These are phyloP conservation scores for Protomyctophum bolini DNA, from an alignment of 2,113 vertebrate genomes.

Conservation along the genomic window DNA sequence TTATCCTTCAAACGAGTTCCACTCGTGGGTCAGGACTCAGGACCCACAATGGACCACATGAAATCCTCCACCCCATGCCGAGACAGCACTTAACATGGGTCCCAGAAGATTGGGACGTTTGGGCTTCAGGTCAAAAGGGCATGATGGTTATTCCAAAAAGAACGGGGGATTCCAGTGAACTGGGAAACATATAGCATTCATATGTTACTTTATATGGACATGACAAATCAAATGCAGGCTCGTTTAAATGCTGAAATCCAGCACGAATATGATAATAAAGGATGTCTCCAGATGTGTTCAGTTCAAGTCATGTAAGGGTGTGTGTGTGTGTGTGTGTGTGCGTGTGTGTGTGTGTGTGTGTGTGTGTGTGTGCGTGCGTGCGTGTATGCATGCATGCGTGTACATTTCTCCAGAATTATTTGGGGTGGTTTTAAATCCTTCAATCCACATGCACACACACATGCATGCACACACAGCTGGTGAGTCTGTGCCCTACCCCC, in stretches of 20 bases:
- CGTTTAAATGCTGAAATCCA: constrained; percentile 13
- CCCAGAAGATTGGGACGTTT: too few species aligned
- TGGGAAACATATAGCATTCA: not conserved
- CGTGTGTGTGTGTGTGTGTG: too few species aligned
- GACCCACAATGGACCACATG: not conserved
- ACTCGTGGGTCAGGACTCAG: not conserved
- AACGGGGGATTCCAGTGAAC: not conserved
- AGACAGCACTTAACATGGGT: not conserved
- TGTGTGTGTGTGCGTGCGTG: not conserved
- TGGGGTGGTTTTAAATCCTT: constrained; percentile 41
- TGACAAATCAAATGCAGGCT: not conserved
- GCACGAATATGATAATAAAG: constrained; percentile 1
- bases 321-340: too few species aligned
- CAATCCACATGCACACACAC: constrained; percentile 18
- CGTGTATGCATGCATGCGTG: not conserved
- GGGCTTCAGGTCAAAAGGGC: not conserved
- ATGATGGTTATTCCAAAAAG: not conserved
- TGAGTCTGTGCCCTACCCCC: not conserved
- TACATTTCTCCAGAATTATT: constrained; percentile 5
- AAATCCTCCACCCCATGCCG: not conserved
- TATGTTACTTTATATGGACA: not conserved
- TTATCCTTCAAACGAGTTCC: not conserved
- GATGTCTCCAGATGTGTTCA: constrained; percentile 23
- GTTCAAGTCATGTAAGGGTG: not conserved
- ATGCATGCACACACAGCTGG: constrained; percentile 36